Base-by-base conservation (phyloP, 1,140 invertebrate genomes). In the Cherax quadricarinatus region DNA sequence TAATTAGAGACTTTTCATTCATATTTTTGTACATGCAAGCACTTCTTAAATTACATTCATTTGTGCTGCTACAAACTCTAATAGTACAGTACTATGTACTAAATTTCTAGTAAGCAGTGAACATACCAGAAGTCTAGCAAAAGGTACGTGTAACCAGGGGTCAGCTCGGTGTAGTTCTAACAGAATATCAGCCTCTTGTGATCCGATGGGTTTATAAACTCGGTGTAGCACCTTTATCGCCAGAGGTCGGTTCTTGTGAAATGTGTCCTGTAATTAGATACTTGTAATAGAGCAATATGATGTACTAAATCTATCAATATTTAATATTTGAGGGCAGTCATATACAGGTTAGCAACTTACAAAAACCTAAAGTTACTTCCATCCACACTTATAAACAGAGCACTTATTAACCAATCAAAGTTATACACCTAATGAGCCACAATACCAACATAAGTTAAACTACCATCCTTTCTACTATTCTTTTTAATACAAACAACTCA, bases 171-270 rank as follows among this genome's bases (percentile, higher is more conserved):
- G 93, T 12, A 95, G 89, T 41, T 94, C 92, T 30, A 94, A 88
- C 53, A 95, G 91, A 83, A 94, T 95, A 78, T 95, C 94, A 10
- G 94, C 94, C 89, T 95, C 95, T 91, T 95, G 95, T 48, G 94
- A 86, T 41, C 95, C 95, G n/a, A 95, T 94, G 60, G 94, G 93
- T 30, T 94, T 94, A 81, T 94, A 95, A 5, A 91, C 91, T 21
- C 85, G 93, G 84, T 95, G 95, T 2, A 95, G 91, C 4, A 95
- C 94, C 92, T 95, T 95, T 75, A 95, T 95, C 14, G 95, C 94
- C 41, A 95, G 94, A 24, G 93, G 57, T 75, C 91, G 78, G 66
- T 94, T 93, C 24, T 93, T 91, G 78, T 92, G 88, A 94, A 94
- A 95, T 73, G 94, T 94, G 92, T 95, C 95, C 95, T 95, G 89